A percentile compares a stretch with the other conserved stretches of the same genome.
Conservation (phyloP, 2,888 invertebrate genomes). For the Conistra vaccinii region DNA sequence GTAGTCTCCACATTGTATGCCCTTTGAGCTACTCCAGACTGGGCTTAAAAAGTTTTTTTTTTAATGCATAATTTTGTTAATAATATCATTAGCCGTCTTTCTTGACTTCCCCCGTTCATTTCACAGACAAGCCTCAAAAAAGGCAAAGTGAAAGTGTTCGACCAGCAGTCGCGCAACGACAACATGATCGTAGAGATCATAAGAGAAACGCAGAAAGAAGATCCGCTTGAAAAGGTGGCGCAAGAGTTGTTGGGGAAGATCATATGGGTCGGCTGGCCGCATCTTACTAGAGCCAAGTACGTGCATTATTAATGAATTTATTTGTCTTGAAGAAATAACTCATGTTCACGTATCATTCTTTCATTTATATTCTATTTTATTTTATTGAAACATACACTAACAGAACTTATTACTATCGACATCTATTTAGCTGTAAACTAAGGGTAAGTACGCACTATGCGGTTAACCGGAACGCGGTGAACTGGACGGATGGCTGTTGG, state of each 20-base stretch:
- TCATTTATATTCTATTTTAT: neutral
- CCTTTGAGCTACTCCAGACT: neutral
- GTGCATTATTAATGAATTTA: constrained; percentile 61
- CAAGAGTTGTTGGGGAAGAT: constrained; percentile 93
- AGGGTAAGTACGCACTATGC: too few species aligned
- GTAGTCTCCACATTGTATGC: too few species aligned
- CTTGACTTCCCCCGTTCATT: neutral
- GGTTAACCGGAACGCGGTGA: too few species aligned
- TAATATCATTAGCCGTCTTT: neutral
- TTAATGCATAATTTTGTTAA: neutral
- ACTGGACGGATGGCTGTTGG: too few species aligned
- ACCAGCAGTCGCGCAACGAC: constrained; percentile 94
- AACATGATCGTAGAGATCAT: constrained; percentile 95
- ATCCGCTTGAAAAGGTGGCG: constrained; percentile 90
- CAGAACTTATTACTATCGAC: neutral
- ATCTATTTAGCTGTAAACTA: neutral
- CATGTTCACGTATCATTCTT: neutral
- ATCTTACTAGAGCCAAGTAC: constrained; percentile 95
- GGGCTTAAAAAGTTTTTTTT: neutral
- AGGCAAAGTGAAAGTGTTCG: constrained; percentile 96
- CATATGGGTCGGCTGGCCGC: constrained; percentile 97
- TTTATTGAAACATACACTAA: too few species aligned
- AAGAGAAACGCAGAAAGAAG: constrained; percentile 76
- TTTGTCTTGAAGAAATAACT: neutral
- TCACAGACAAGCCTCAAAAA: constrained; percentile 92